Percentiles rank a stretch among this genome's conserved stretches.
These are phyloP conservation scores for Tapirus terrestris DNA, from an alignment of 2,113 vertebrate genomes.

Conservation along the genomic window DNA sequence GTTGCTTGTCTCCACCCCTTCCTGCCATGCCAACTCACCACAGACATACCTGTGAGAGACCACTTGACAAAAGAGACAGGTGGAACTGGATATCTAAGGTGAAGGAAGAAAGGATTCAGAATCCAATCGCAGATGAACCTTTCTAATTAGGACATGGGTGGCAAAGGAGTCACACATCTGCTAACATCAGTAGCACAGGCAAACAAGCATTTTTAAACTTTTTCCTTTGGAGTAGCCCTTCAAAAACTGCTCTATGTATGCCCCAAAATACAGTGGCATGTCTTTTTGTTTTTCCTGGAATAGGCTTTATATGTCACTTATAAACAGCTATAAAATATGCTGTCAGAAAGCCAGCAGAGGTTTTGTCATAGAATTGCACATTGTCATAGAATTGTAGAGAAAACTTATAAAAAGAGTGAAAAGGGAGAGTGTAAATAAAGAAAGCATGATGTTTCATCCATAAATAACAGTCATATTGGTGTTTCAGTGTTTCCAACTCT, in stretches of 20 bases:
- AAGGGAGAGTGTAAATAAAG: not conserved
- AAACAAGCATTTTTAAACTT: not conserved
- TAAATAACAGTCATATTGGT: slow-evolving; percentile 14
- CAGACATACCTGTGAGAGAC: not conserved
- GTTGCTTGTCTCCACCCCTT: not conserved
- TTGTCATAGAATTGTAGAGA: slow-evolving; percentile 9
- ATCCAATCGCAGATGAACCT: not conserved
- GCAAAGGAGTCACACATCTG: not conserved
- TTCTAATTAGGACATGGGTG: not conserved
- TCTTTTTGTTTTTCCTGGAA: slow-evolving; percentile 40
- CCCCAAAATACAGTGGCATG: not conserved
- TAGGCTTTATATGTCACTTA: slow-evolving; percentile 38
- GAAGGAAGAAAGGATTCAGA: not conserved
- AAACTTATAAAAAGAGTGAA: not conserved
- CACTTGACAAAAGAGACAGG: not conserved
- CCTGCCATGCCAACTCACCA: not conserved
- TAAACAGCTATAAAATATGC: slow-evolving; percentile 47
- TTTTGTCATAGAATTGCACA: not conserved
- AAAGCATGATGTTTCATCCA: not conserved
- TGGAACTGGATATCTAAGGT: not conserved
- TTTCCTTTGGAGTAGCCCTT: slow-evolving; percentile 5
- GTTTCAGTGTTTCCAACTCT: not conserved
- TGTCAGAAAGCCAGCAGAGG: slow-evolving; percentile 18
- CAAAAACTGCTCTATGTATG: not conserved
- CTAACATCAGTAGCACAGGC: not conserved